Evolutionary conservation across 2,888 invertebrate genomes (phyloP).

Genomic region (Mallateleia sp.): DNA sequence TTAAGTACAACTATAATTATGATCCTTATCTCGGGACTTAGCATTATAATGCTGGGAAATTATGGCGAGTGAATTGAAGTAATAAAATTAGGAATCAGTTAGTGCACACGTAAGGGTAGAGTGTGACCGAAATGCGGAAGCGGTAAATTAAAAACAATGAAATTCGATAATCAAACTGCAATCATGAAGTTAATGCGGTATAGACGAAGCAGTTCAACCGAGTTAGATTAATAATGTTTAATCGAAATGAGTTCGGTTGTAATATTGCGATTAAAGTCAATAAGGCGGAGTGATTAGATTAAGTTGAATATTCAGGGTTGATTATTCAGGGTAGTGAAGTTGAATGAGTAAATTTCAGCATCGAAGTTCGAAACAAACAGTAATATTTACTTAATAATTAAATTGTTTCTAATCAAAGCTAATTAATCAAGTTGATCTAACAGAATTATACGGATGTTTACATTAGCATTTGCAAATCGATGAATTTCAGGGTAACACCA

Average conservation of each 20-base stretch:
- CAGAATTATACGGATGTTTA: no score
- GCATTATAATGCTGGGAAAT: constrained; percentile 8
- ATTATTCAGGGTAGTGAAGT: background rate
- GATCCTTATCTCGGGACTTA: constrained; percentile 40
- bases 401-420: no score
- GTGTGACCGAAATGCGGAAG: background rate
- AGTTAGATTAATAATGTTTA: constrained; percentile 7
- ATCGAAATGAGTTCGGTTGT: background rate
- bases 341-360: background rate
- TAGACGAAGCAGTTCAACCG: background rate
- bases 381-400: no score
- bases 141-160: constrained; percentile 7
- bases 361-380: background rate
- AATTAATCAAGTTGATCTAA: no score
- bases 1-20: constrained; percentile 45
- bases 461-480: no score
- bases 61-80: constrained; percentile 7
- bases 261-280: background rate
- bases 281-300: background rate
- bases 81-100: constrained; percentile 25
- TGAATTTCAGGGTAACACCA: no score
- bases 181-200: background rate
- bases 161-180: background rate
- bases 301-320: background rate
- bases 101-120: constrained; percentile 19